Conservation (phyloP, 2,797 vertebrate species). For the Mus spretus region DNA sequence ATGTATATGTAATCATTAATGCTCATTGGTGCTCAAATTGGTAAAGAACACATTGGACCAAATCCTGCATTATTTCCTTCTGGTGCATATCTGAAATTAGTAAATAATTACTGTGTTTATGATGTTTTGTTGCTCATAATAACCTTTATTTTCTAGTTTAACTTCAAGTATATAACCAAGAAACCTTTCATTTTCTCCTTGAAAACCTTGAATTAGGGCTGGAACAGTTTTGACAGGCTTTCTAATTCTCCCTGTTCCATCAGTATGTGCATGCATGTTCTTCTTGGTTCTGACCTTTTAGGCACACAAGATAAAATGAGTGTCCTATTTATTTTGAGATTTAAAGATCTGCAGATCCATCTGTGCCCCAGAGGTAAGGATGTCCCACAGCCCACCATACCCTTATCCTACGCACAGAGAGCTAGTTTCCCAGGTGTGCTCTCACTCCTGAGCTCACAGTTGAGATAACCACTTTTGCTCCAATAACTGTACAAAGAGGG, state of each 20-base stretch:
- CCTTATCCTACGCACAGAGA: too few relatives aligned
- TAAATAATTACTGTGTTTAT: conserved; percentile 19
- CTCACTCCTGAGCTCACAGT: too few relatives aligned
- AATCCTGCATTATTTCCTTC: conserved; percentile 27
- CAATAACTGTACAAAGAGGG: too few relatives aligned
- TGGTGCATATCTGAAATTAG: conserved; percentile 27
- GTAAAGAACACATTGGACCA: background rate
- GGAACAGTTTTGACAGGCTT: background rate
- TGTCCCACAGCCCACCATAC: too few relatives aligned
- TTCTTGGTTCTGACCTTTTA: background rate
- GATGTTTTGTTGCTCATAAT: background rate
- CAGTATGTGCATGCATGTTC: background rate
- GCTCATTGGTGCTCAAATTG: background rate
- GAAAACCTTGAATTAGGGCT: background rate
- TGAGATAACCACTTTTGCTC: too few relatives aligned
- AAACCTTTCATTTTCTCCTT: background rate
- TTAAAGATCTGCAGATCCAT: background rate
- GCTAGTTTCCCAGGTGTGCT: too few relatives aligned
- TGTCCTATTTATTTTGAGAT: conserved; percentile 18
- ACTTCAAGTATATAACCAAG: background rate
- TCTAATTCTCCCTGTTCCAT: background rate
- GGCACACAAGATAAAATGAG: background rate
- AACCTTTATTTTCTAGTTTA: conserved; percentile 31
- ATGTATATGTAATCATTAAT: background rate
- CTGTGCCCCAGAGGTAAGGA: too few relatives aligned